Evolutionary conservation across 2,888 invertebrate species (phyloP).

Genomic region (Machimus rusticus): DNA sequence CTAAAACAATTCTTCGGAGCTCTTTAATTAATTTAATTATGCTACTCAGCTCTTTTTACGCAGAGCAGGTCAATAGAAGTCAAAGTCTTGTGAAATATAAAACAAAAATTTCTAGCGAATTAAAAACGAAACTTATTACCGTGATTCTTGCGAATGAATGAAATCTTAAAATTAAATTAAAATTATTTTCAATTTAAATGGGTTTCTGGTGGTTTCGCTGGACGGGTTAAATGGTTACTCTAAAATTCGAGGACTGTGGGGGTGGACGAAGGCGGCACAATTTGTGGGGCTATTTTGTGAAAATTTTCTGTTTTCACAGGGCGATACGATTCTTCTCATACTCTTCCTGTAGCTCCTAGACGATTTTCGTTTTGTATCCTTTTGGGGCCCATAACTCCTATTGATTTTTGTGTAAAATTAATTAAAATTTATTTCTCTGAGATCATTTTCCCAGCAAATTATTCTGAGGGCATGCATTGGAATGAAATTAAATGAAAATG

Average conservation of each 20-base stretch:
- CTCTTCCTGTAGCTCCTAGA: neutral
- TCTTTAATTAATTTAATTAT: neutral
- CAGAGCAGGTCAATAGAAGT: neutral
- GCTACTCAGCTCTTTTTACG: neutral
- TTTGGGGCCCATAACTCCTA: neutral
- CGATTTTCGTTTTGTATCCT: neutral
- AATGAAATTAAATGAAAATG: neutral
- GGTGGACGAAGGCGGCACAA: neutral
- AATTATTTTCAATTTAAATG: neutral
- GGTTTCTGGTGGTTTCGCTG: neutral
- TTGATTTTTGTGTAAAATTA: neutral
- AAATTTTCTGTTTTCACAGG: neutral
- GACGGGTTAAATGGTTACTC: neutral
- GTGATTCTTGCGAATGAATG: neutral
- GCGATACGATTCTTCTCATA: neutral
- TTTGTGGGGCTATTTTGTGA: neutral
- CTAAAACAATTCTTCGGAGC: neutral
- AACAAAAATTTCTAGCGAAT: neutral
- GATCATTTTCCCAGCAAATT: neutral
- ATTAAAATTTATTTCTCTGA: neutral
- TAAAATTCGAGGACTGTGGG: neutral
- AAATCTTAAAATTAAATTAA: neutral
- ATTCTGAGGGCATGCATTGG: neutral
- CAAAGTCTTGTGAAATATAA: neutral
- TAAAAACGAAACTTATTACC: neutral